These are phyloP conservation scores for Conops quadrifasciatus DNA, from an alignment of 2,888 invertebrate species.

Conservation along the genomic window DNA sequence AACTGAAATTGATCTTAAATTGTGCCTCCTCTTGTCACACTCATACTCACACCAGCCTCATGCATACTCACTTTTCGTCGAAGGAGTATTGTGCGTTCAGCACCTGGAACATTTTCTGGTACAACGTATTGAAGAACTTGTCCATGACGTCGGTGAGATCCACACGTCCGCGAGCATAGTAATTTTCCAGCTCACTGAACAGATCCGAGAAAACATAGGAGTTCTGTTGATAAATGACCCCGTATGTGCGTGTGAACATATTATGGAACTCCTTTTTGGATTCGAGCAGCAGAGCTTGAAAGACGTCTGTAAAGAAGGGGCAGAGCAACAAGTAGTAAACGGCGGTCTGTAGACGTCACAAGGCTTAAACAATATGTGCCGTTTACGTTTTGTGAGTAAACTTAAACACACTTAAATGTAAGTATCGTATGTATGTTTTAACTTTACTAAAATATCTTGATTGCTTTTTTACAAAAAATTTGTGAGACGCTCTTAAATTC, in stretches of 20 bases:
- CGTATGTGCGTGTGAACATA: slow-evolving; percentile 96
- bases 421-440: too few species aligned
- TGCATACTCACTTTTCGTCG: slow-evolving; percentile 78
- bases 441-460: too few species aligned
- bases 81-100: slow-evolving; percentile 92
- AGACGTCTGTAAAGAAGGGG: slow-evolving; percentile 77
- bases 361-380: too few species aligned
- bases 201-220: slow-evolving; percentile 91
- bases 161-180: slow-evolving; percentile 85
- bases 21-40: slow-evolving; percentile 1
- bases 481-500: too few species aligned
- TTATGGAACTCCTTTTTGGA: slow-evolving; percentile 89
- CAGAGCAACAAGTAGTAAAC: slow-evolving; percentile 34
- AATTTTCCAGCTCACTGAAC: slow-evolving; percentile 87
- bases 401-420: slow-evolving; percentile 2
- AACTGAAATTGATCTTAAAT: slow-evolving; percentile 5
- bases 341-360: too few species aligned
- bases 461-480: too few species aligned
- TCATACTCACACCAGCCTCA: background rate
- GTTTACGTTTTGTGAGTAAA: too few species aligned
- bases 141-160: slow-evolving; percentile 89
- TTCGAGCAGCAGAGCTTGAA: slow-evolving; percentile 82
- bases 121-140: slow-evolving; percentile 89
- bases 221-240: slow-evolving; percentile 93
- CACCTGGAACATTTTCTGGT: slow-evolving; percentile 96